Base-by-base conservation (phyloP, 2,113 vertebrate species). In the Ciconia boyciana region DNA sequence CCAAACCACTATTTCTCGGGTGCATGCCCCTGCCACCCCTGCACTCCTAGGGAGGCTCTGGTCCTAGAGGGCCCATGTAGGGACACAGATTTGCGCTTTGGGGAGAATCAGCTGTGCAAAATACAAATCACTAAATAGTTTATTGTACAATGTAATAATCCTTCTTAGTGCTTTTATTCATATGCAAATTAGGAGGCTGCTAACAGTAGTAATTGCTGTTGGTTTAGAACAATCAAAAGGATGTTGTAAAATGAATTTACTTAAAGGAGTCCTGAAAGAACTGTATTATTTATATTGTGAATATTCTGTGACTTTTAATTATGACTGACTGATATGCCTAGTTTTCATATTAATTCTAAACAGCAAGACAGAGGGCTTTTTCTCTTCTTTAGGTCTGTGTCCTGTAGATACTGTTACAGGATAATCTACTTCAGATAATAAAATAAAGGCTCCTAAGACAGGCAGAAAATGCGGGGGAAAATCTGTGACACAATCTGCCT, bases 401-500 rank as follows among this genome's bases (percentile, higher is more conserved):
- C 57, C 87, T 86, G 75, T 58, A 88, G 87, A 88, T 83, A 76
- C 31, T 5, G 2, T 65, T 94, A 65, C 5, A 89, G 62, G 81
- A 85, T 93, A 87, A 96, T 93, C 87, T 91, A 69, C 57, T 76
- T 87, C 70, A 83, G 82, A 72, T 91, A 81, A 74, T 70, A 77
- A 89, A 93, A 82, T 72, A 80, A 88, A 81, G 62, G 66, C 52
- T 94, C 24, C 41, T 55, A 75, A 82, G 10, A 39, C 52, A 85
- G 66, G 39, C 78, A 93, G 78, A 93, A 95, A 91, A 93, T 55
- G 66, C 18, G 13, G 36, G 14, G 65, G 20, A 60, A 78, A 68
- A 83, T 69, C 91, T 91, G 65, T 88, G 75, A 61, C 87, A 64
- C 83, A 91, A 96, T 95, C 81, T 94, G 44, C 69, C 49, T 91